These are phyloP conservation scores for Troides oblongomaculatus DNA, from an alignment of 2,888 invertebrate species.

Conservation along the genomic window DNA sequence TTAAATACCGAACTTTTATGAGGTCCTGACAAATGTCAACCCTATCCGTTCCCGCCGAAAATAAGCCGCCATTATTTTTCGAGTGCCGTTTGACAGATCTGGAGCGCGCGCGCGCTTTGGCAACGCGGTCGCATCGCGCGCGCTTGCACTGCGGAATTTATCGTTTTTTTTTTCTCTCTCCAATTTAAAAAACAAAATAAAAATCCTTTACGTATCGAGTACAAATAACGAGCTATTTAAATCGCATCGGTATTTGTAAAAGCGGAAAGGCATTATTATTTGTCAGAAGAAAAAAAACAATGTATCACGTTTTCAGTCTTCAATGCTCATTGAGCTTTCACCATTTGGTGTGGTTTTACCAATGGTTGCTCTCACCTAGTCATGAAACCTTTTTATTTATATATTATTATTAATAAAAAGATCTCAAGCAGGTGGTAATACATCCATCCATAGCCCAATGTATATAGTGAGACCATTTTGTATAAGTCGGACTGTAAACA, in stretches of 20 bases:
- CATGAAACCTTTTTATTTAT: no score
- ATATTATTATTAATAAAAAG: no score
- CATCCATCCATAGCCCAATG: no score
- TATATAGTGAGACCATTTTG: no score
- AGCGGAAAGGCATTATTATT: slow-evolving; percentile 8
- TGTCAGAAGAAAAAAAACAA: slow-evolving; percentile 1
- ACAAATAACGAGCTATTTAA: slow-evolving; percentile 32
- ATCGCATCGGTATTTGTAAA: slow-evolving; percentile 17
- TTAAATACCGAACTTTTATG: slow-evolving; percentile 15
- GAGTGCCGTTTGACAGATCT: slow-evolving; percentile 67
- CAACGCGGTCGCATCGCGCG: slow-evolving; percentile 39
- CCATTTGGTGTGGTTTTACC: no score
- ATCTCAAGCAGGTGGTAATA: no score
- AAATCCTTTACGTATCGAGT: slow-evolving; percentile 38
- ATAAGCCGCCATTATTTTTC: slow-evolving; percentile 68
- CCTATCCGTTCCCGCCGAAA: slow-evolving; percentile 67
- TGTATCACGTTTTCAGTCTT: background rate
- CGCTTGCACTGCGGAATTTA: slow-evolving; percentile 26
- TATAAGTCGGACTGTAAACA: no score
- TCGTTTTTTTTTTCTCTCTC: slow-evolving; percentile 31
- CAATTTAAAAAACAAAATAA: slow-evolving; percentile 25
- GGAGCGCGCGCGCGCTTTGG: slow-evolving; percentile 65
- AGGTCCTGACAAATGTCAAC: slow-evolving; percentile 28
- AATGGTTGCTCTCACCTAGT: no score
- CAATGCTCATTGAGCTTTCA: no score